Percentiles rank a stretch among this genome's conserved stretches.
These are phyloP conservation scores for Chloroceryle aenea DNA, from an alignment of 2,113 vertebrate species.

Conservation along the genomic window DNA sequence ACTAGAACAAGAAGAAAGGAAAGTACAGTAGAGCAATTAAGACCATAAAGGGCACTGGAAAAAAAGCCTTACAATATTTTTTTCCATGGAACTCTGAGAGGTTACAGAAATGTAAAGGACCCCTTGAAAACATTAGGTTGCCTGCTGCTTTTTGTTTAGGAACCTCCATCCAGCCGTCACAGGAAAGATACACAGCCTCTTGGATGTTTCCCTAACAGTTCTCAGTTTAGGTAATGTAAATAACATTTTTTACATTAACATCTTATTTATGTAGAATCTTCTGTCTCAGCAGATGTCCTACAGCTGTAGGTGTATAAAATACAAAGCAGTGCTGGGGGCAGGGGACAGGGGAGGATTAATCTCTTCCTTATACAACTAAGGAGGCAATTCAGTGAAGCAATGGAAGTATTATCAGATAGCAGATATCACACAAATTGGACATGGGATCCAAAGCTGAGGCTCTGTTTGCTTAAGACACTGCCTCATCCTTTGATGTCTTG, in stretches of 20 bases:
- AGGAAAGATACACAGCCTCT: constrained; percentile 49
- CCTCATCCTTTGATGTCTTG: background rate
- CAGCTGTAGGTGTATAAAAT: constrained; percentile 57
- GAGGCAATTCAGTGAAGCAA: background rate
- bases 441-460: background rate
- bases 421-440: accelerated
- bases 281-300: constrained; percentile 29
- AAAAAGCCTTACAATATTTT: background rate
- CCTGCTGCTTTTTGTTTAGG: constrained; percentile 55
- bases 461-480: background rate
- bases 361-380: background rate
- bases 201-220: constrained; percentile 18
- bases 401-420: background rate
- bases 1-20: background rate
- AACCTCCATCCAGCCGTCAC: background rate
- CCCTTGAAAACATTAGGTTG: constrained; percentile 1
- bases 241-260: constrained; percentile 59
- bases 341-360: background rate
- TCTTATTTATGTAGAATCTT: constrained; percentile 62
- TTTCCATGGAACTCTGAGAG: background rate
- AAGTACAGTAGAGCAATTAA: background rate
- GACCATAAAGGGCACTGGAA: background rate
- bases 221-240: constrained; percentile 54
- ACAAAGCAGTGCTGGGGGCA: background rate
- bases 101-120: background rate